phyloP scores from a whole-genome alignment of 2,797 vertebrate genomes.

The Epinephelus malabaricus region DNA sequence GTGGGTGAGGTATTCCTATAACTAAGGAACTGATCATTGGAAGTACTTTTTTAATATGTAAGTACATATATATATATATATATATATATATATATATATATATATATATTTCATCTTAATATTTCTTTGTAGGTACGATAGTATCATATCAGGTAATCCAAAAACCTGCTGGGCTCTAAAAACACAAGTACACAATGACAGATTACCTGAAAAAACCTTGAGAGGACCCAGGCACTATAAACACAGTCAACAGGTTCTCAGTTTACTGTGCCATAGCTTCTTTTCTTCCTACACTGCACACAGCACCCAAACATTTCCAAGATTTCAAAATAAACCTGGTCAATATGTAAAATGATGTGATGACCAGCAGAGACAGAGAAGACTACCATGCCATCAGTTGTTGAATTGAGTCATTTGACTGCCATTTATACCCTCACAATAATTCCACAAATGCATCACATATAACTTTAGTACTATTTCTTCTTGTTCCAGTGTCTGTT shows the following conservation, averaged over 20 bases:
- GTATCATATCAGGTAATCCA: not conserved
- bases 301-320: not conserved
- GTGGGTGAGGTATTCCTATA: no score
- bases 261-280: not conserved
- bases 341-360: not conserved
- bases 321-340: conserved; percentile 19
- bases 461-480: not conserved
- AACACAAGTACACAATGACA: not conserved
- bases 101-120: no score
- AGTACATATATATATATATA: no score
- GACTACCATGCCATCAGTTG: no score
- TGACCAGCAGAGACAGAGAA: not conserved
- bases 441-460: not conserved
- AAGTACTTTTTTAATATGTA: not conserved
- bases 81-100: no score
- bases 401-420: not conserved
- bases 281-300: not conserved
- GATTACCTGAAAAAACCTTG: not conserved
- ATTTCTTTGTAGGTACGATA: not conserved
- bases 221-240: not conserved
- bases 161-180: not conserved
- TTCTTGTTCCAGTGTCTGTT: not conserved
- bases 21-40: no score
- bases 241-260: not conserved
- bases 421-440: not conserved